Conservation (phyloP, 37 sponge, comb jelly and placozoan species). For the Ianthella basta region DNA sequence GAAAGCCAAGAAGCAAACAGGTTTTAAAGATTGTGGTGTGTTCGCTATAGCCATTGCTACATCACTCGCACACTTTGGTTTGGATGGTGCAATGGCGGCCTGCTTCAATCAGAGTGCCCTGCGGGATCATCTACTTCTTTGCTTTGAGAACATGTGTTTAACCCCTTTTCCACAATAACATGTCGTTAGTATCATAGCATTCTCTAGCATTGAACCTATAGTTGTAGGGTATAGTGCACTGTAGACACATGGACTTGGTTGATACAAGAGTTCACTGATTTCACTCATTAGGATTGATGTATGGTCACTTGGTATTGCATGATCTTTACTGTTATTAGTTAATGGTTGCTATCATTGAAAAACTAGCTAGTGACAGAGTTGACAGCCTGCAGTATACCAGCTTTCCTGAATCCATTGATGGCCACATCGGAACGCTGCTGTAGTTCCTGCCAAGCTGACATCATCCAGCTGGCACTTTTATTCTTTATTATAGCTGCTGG, state of each 20-base stretch:
- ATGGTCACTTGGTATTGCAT: background rate
- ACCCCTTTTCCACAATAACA: constrained; percentile 27
- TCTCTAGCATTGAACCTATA: background rate
- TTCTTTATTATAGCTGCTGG: background rate
- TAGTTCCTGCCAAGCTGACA: background rate
- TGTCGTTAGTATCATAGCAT: background rate
- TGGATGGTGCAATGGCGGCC: background rate
- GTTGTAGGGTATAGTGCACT: background rate
- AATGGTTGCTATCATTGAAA: background rate
- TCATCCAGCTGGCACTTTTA: constrained; percentile 28
- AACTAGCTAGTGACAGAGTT: background rate
- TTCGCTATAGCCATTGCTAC: constrained; percentile 50
- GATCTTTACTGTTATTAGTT: background rate
- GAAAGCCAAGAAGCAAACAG: constrained; percentile 35
- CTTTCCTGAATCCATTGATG: constrained; percentile 45
- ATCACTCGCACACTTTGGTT: background rate
- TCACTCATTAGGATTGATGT: background rate
- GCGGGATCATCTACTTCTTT: constrained; percentile 42
- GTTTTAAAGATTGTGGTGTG: constrained; percentile 52
- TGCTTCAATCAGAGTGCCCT: constrained; percentile 29
- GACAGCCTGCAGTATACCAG: constrained; percentile 32
- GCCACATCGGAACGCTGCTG: constrained; percentile 31
- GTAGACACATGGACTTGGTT: background rate
- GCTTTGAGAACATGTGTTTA: constrained; percentile 25
- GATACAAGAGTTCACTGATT: background rate